A percentile compares a stretch with the other conserved stretches of the same genome.
Evolutionary conservation across 2,888 invertebrate species (phyloP).

Genomic region (Drosophila mercatorum): DNA sequence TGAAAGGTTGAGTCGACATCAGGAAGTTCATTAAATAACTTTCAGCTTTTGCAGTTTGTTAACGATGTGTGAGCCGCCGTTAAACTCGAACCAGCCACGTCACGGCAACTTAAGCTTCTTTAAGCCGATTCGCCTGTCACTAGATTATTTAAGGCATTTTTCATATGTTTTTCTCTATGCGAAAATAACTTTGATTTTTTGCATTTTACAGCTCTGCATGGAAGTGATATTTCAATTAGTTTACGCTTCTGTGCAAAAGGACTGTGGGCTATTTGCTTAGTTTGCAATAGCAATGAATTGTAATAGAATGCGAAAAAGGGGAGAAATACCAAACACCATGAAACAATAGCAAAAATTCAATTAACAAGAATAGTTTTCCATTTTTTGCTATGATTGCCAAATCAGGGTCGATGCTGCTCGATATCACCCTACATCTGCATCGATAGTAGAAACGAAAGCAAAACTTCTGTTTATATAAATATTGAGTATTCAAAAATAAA

Average conservation of each 20-base stretch:
- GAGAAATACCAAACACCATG: not conserved
- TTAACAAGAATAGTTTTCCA: not conserved
- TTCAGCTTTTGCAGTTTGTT: slow-evolving; percentile 33
- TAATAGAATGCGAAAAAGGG: not conserved
- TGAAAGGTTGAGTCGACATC: slow-evolving; percentile 59
- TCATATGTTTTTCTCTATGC: not conserved
- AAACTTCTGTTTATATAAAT: not conserved
- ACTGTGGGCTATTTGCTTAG: not conserved
- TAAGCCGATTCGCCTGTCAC: not conserved
- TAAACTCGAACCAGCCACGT: slow-evolving; percentile 30
- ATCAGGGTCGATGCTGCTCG: not conserved
- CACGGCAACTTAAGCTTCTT: slow-evolving; percentile 22
- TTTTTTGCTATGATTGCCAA: not conserved
- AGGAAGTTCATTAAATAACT: slow-evolving; percentile 75
- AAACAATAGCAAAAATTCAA: not conserved
- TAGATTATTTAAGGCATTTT: not conserved
- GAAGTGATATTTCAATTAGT: not conserved
- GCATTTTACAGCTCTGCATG: not conserved
- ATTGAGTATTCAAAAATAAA: not conserved
- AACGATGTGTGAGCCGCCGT: slow-evolving; percentile 43
- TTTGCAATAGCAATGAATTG: too few species aligned
- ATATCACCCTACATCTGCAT: not conserved
- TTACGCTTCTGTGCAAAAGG: not conserved
- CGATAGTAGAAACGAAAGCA: not conserved
- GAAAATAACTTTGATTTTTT: not conserved